These are phyloP conservation scores for Platichthys stellatus DNA, from an alignment of 2,113 vertebrate species.

Conservation along the genomic window DNA sequence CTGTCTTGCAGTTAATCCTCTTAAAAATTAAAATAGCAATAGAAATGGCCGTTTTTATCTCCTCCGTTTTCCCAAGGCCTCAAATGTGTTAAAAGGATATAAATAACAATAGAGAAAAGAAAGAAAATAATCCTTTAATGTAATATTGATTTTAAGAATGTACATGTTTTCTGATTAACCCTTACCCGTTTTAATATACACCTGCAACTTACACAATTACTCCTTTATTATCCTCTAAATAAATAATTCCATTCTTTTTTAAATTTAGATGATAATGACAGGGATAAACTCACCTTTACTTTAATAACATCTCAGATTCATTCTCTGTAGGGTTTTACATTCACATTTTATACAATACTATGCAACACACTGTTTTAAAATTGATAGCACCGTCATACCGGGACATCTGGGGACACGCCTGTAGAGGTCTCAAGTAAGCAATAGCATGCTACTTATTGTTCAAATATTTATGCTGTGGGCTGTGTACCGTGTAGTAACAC, in stretches of 20 bases:
- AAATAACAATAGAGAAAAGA: background rate
- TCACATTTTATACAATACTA: background rate
- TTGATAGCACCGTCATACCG: background rate
- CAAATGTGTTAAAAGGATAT: background rate
- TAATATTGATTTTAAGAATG: background rate
- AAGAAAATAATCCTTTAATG: background rate
- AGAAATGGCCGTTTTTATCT: background rate
- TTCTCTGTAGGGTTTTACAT: too few species aligned
- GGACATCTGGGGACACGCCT: background rate
- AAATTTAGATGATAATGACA: background rate
- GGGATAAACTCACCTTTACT: too few species aligned
- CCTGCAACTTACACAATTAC: too few species aligned
- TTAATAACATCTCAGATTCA: background rate
- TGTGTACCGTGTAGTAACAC: background rate
- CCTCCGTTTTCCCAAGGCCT: background rate
- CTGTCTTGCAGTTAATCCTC: background rate
- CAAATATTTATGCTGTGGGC: constrained; percentile 32
- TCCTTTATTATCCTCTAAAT: background rate
- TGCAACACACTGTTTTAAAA: background rate
- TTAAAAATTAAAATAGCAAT: background rate
- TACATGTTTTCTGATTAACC: background rate
- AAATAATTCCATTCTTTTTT: background rate
- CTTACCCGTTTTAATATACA: background rate
- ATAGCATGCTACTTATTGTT: constrained; percentile 20
- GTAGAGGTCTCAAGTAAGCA: constrained; percentile 18